Conservation (phyloP, 1,140 invertebrate species). For the Pararge aegeria region DNA sequence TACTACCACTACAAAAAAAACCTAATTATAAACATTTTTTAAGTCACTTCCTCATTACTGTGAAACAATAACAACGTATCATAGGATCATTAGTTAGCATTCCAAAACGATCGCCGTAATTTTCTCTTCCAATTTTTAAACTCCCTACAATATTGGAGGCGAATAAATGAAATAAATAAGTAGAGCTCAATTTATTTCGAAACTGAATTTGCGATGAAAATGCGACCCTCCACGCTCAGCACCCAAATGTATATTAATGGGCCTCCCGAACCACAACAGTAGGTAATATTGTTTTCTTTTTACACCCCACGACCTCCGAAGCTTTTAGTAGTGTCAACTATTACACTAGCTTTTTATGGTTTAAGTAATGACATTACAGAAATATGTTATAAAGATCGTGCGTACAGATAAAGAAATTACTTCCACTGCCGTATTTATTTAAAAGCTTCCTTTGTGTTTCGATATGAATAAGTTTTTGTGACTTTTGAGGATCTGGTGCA, state of each 20-base stretch:
- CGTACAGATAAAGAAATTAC: neutral
- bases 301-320: constrained; percentile 56
- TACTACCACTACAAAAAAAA: too few relatives aligned
- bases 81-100: constrained; percentile 3
- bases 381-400: constrained; percentile 26
- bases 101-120: neutral
- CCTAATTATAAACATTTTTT: too few relatives aligned
- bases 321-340: constrained; percentile 70
- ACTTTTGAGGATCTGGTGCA: neutral
- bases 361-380: constrained; percentile 56
- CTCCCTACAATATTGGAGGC: constrained; percentile 7
- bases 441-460: neutral
- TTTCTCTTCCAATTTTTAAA: constrained; percentile 7
- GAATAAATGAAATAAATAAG: constrained; percentile 60
- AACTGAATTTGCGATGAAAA: constrained; percentile 67
- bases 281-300: constrained; percentile 71
- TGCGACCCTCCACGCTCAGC: constrained; percentile 42
- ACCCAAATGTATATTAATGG: constrained; percentile 76
- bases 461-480: neutral
- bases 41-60: too few relatives aligned
- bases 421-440: neutral
- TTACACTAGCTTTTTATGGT: constrained; percentile 58
- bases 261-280: constrained; percentile 58
- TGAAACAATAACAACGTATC: neutral
- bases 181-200: constrained; percentile 65